Conservation (phyloP, 92 coral and sea anemone species). For the Metridium senile region DNA sequence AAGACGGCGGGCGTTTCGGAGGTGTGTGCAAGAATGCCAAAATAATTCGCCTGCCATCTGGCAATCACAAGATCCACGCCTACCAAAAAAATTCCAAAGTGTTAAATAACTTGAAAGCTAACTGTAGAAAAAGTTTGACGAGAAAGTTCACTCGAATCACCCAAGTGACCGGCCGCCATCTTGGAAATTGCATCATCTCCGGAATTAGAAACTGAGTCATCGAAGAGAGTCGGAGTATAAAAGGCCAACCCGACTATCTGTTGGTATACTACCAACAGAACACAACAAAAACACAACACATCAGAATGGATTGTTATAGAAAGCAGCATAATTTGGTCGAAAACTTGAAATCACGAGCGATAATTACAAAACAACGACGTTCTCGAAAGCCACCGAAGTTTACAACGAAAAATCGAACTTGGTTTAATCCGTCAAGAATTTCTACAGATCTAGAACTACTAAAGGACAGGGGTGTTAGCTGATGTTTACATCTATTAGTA, state of each 20-base stretch:
- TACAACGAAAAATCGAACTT: neutral
- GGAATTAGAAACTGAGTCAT: constrained; percentile 1
- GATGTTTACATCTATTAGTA: neutral
- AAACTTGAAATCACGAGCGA: neutral
- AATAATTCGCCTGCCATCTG: neutral
- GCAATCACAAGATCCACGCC: neutral
- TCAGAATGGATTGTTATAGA: constrained; percentile 27
- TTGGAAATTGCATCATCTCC: constrained; percentile 30
- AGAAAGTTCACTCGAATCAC: neutral
- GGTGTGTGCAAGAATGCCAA: constrained; percentile 7
- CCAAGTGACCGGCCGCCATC: constrained; percentile 24
- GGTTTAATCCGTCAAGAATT: too few species aligned
- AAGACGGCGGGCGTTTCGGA: constrained; percentile 37
- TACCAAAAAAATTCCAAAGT: neutral
- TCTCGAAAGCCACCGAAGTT: too few species aligned
- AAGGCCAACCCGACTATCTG: constrained; percentile 1
- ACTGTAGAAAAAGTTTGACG: neutral
- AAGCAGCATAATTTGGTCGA: neutral
- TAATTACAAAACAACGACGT: neutral
- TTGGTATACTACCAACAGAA: constrained; percentile 34
- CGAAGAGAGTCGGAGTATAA: constrained; percentile 7
- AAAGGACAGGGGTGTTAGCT: neutral
- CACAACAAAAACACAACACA: constrained; percentile 9
- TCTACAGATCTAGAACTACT: neutral
- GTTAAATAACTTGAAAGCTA: neutral